phyloP scores from a whole-genome alignment of 1,140 invertebrate genomes.

The Drosophila busckii region DNA sequence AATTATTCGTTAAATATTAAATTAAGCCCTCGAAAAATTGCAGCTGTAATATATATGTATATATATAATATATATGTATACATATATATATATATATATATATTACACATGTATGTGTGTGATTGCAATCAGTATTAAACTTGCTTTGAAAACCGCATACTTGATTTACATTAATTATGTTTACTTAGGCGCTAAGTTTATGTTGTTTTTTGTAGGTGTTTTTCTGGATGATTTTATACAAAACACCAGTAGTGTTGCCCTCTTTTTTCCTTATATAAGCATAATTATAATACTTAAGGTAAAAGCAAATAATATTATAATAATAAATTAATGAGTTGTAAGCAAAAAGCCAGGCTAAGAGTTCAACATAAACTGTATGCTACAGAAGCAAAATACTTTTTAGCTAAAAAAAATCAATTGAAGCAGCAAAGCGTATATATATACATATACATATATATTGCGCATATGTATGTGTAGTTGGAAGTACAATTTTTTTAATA shows the following conservation, averaged over 20 bases:
- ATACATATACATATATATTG: conserved; percentile 31
- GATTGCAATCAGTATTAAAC: conserved; percentile 14
- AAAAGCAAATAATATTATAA: conserved; percentile 54
- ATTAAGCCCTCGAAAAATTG: conserved; percentile 68
- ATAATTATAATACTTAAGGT: conserved; percentile 55
- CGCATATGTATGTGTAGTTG: conserved; percentile 60
- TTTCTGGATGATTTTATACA: conserved; percentile 69
- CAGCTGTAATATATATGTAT: conserved; percentile 55
- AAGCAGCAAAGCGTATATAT: conserved; percentile 50
- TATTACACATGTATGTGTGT: conserved; percentile 33
- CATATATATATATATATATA: conserved; percentile 13
- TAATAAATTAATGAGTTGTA: conserved; percentile 67
- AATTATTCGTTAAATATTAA: conserved; percentile 70
- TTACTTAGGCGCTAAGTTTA: conserved; percentile 25
- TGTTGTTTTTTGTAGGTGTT: conserved; percentile 15
- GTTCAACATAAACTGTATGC: conserved; percentile 23
- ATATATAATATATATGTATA: conserved; percentile 24
- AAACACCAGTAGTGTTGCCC: conserved; percentile 29
- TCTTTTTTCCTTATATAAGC: conserved; percentile 12
- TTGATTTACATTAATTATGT: conserved; percentile 38
- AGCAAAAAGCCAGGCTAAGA: conserved; percentile 45
- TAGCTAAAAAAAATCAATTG: conserved; percentile 20
- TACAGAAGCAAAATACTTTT: conserved; percentile 26
- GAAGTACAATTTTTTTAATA: conserved; percentile 54
- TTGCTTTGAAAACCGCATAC: conserved; percentile 29